Base-by-base conservation (phyloP, 2,888 invertebrate genomes). In the Itoplectis maculator region DNA sequence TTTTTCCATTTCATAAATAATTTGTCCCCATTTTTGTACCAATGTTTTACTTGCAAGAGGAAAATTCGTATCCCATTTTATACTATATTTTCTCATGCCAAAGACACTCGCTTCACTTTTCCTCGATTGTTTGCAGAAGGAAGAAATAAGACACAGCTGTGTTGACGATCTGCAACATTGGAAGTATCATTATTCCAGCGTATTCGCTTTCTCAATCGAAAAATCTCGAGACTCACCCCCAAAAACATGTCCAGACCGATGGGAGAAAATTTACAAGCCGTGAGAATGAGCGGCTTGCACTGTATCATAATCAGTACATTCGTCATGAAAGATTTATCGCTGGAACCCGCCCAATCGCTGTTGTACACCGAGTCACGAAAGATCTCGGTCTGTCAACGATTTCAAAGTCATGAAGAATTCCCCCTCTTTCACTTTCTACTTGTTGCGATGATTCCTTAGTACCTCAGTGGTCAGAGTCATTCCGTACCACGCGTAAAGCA, bases 211-310 rank as follows among this genome's bases (percentile, higher is more conserved):
- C 23, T 11, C 0, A 37, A n/a, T n/a, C 5, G 47, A 20, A 6
- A 29, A 54, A 18, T 11, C 1, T 54, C 13, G 45, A 35, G 8
- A 72, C 54, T 6, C 51, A 83, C 86, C 51, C 40, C 75, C 1
- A 77, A 51, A 47, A 84, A 84, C 78, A 84, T 81, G 65, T 85
- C 75, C 13, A 84, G 42, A 8, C 88, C 85, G 29, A 90, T 81
- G 15, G 51, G 40, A 56, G 87, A 85, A 68, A 88, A 83, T 15
- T 84, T 81, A 35, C 86, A 86, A 0, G 86, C 89, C 45, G 82
- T 87, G 15, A 90, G 56, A 49, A 68, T 40, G 0, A 90, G 73
- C 18, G 89, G 88, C 40, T 84, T 88, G 74, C 88, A 89, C 59
- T 79, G 80, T 0, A 88, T 79, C 51, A 87, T 82, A 4, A 88